Evolutionary conservation across 2,797 vertebrate species (phyloP), one percentile per base, ranked within the genome.

Genomic region (Gambusia yucatana): DNA sequence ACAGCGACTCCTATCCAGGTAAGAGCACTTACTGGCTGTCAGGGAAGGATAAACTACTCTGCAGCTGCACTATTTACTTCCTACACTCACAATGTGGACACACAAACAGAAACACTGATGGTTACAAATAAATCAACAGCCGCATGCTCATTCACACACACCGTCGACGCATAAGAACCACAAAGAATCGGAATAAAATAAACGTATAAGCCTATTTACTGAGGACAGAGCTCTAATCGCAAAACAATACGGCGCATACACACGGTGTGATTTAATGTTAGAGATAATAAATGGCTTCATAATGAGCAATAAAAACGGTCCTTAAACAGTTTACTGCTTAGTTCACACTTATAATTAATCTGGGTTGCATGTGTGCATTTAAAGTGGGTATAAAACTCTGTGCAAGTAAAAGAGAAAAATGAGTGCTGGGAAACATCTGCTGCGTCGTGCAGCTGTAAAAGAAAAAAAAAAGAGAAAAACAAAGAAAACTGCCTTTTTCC

Each of bases 331-430:
- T 93, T 93, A 94, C 88, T 86, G 91, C 89, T 91, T 94, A 92
- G 92, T 93, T 93, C 89, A 94, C 90, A 94, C 91, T 93, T 91
- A 87, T 93, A 93, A 92, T 93, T 92, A 92, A 94, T 94, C 92
- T 94, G 90, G 87, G 77, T 86, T 92, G 88, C 93, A 92, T 93
- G 89, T 94, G 93, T 92, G 92, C 91, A 86, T 90, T 93, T 93
- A 92, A 92, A 94, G 88, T 83, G 87, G 89, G 81, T 81, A 86
- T 89, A 90, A 93, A 94, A 93, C 85, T 90, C 83, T 76, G 84
- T 78, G 80, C 72, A 78, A 78, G 77, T 10, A 50, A 86, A 69
- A 78, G 75, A 85, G 84, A 90, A 87, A 90, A 92, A 92, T 81
- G 63, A 88, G 76, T 87, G 82, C 86, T 73, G 78, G 88, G 88